Evolutionary conservation across 2,888 invertebrate genomes (phyloP), one percentile per base, ranked within the genome.

Genomic region (Campaea margaritaria): DNA sequence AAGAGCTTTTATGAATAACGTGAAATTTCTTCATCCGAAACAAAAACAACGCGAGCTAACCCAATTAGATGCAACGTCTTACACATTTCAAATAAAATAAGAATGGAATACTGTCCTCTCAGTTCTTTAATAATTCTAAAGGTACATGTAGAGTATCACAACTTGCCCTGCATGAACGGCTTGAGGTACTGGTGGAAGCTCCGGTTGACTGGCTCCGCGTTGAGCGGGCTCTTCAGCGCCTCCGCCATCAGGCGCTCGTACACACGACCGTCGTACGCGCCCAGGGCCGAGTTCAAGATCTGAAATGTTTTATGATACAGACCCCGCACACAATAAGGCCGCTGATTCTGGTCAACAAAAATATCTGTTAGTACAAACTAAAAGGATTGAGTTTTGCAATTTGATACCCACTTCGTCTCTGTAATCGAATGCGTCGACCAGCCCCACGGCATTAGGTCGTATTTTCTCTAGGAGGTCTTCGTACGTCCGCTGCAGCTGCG

Each of bases 381-480:
- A 21, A 3, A 21, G 21, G 21, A 21, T 21, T 5, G 7, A 27
- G 27, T 27, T 5, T 8, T 42, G 10, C 36, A 21, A 47, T 42
- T 34, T 48, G 11, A 28, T 48, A 61, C 65, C 36, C 57, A 96
- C 94, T 80, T 95, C 95, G 81, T 97, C 97, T 42, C 95, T 93
- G 52, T 96, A 94, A 79, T 98, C 98, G 78, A 98, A 99, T 11
- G 96, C 95, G 83, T 99, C 99, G 0, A 98, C 98, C 31, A 99
- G 91, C 0, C 96, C 96, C 0, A 99, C 96, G 0, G 97, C 98
- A 82, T 98, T 96, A 0, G 97, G 97, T 60, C 99, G 94, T 36
- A 99, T 93, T 46, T 93, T 91, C 7, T 91, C 90, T 50, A 99
- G 89, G 4, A 96, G 87, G 15, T 94, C 93, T 76, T 96, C 96